A percentile compares a stretch with the other conserved stretches of the same genome.
These are phyloP conservation scores for Capricornis sumatraensis DNA, from an alignment of 2,113 vertebrate genomes.

Conservation along the genomic window DNA sequence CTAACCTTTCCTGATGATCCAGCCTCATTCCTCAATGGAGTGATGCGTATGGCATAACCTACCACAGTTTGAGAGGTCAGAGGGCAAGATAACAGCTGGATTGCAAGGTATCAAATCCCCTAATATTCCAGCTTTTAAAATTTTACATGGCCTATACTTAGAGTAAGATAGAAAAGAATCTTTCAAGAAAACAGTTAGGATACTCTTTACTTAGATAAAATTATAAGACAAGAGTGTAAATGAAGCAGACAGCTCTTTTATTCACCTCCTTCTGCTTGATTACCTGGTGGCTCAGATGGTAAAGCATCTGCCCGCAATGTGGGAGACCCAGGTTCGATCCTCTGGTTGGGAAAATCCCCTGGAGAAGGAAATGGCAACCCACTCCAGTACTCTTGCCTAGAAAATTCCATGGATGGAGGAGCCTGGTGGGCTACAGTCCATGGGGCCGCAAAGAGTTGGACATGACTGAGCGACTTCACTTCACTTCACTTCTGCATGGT, in stretches of 20 bases:
- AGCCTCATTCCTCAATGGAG: slow-evolving; percentile 25
- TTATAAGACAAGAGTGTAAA: slow-evolving; percentile 22
- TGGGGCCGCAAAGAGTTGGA: too few species aligned
- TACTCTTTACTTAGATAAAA: slow-evolving; percentile 61
- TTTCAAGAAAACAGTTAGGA: slow-evolving; percentile 24
- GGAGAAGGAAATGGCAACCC: too few species aligned
- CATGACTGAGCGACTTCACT: too few species aligned
- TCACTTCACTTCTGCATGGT: too few species aligned
- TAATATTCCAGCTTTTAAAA: slow-evolving; percentile 29
- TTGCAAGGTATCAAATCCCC: slow-evolving; percentile 25
- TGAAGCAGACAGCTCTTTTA: neutral
- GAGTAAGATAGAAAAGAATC: slow-evolving; percentile 45
- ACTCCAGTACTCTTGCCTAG: too few species aligned
- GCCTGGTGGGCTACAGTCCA: too few species aligned
- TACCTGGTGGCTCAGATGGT: too few species aligned
- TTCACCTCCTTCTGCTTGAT: neutral
- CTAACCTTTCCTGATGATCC: slow-evolving; percentile 67
- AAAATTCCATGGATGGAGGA: too few species aligned
- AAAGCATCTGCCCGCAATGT: too few species aligned
- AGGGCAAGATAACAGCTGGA: slow-evolving; percentile 52
- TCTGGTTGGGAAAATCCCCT: too few species aligned
- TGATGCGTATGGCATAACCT: slow-evolving; percentile 48
- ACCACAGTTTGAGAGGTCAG: slow-evolving; percentile 28
- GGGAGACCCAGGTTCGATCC: too few species aligned
- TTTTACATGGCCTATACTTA: neutral